Evolutionary conservation across 92 coral and sea anemone genomes (phyloP), one percentile per base, ranked within the genome.

Genomic region (Micromussa lordhowensis): DNA sequence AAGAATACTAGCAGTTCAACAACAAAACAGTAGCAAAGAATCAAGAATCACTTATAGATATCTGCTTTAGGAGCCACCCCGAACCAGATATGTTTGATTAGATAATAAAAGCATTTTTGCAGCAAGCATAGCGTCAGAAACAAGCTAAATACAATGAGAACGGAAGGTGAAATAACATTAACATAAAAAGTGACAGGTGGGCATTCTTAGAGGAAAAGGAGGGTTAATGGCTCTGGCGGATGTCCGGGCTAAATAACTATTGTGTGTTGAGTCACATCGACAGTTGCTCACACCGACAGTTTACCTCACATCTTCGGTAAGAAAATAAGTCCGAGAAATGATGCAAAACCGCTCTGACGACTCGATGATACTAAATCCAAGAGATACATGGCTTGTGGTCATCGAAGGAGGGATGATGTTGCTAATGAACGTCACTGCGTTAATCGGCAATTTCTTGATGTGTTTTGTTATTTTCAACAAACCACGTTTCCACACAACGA

Each of bases 331-430:
- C 19, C 13, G 4, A 44, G 19, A 51, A 64, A 86, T 86, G 89
- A 86, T 86, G 89, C 68, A 19, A 19, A 24, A 57, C 22, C 35
- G 28, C 31, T 16, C 38, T 9, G 68, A 86, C 1, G 77, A 40
- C 30, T 63, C 63, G 2, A 53, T 10, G 77, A 6, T 49, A 55
- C 29, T 76, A 61, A 49, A 19, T 66, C 68, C 83, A 53, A 77
- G 89, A 78, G 53, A 51, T 44, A 29, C 5, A 28, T 22, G 48
- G 14, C 48, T 5, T 1, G 31, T 48, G 77, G 89, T 77, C 11
- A 31, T 77, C 48, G 89, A 86, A 77, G 83, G 64, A 26, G 89
- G 89, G 24, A 53, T 77, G 14, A 40, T 86, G 18, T 77, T 77
- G 75, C 15, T 86, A 18, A 64, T 86, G 68, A 86, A 66, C 68